A percentile compares a stretch with the other conserved stretches of the same genome.
Evolutionary conservation across 92 coral and sea anemone genomes (phyloP).

Genomic region (Parazoanthus swiftii): DNA sequence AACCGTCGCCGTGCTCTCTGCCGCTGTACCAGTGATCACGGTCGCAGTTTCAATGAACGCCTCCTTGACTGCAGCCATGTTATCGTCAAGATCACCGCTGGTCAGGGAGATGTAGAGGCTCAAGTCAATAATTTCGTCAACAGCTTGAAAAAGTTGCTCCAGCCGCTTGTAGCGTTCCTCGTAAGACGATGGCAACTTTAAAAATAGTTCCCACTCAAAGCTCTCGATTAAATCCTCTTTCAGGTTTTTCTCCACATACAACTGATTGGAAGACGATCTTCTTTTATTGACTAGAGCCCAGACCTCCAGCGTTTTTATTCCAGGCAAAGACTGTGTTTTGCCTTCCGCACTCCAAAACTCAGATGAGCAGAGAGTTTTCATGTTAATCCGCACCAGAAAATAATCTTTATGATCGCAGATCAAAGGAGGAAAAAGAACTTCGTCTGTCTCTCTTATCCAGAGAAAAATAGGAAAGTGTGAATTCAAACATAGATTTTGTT

Average conservation of each 20-base stretch:
- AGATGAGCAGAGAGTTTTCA: slow-evolving; percentile 41
- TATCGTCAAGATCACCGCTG: slow-evolving; percentile 70
- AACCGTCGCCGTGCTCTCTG: slow-evolving; percentile 98
- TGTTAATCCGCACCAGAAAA: slow-evolving; percentile 50
- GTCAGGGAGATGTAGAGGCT: slow-evolving; percentile 54
- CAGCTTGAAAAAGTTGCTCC: slow-evolving; percentile 73
- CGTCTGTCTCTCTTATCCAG: slow-evolving; percentile 54
- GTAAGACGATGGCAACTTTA: slow-evolving; percentile 57
- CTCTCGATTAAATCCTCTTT: slow-evolving; percentile 46
- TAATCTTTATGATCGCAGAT: slow-evolving; percentile 53
- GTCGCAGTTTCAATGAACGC: slow-evolving; percentile 93
- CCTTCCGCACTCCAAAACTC: background rate
- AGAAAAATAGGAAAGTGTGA: slow-evolving; percentile 67
- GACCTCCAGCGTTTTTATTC: slow-evolving; percentile 45
- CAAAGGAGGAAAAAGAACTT: slow-evolving; percentile 31
- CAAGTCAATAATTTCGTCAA: slow-evolving; percentile 74
- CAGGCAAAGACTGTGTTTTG: background rate
- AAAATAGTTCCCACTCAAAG: slow-evolving; percentile 65
- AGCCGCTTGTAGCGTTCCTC: slow-evolving; percentile 56
- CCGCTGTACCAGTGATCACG: slow-evolving; percentile 96
- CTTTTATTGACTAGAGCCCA: slow-evolving; percentile 65
- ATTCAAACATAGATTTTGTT: background rate
- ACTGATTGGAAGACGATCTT: slow-evolving; percentile 21
- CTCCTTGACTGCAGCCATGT: slow-evolving; percentile 64
- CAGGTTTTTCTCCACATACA: slow-evolving; percentile 58